Evolutionary conservation across 2,113 vertebrate species (phyloP).

Genomic region (Pygoscelis antarcticus): DNA sequence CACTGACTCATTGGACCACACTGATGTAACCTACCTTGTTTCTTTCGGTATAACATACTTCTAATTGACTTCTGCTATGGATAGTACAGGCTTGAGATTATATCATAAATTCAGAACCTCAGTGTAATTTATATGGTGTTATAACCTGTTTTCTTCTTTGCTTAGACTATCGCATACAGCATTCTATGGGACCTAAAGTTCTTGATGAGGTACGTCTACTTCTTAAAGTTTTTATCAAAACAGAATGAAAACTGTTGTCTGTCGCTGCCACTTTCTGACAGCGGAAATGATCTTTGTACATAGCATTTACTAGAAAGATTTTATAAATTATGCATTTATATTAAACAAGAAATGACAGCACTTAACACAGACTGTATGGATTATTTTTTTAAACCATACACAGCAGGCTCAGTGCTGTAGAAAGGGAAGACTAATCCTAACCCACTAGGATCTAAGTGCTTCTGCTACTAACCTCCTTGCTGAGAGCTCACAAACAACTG

Average conservation of each 20-base stretch:
- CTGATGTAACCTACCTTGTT: not conserved
- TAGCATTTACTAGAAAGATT: not conserved
- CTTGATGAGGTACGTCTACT: constrained; percentile 90
- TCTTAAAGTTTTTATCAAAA: not conserved
- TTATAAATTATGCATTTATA: not conserved
- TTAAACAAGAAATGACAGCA: not conserved
- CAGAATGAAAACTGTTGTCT: not conserved
- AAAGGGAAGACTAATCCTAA: not conserved
- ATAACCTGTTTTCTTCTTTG: constrained; percentile 18
- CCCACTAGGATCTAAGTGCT: not conserved
- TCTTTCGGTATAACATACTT: not conserved
- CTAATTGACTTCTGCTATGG: not conserved
- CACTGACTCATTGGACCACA: not conserved
- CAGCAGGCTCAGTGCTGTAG: not conserved
- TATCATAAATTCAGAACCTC: not conserved
- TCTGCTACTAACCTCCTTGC: not conserved
- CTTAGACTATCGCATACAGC: constrained; percentile 96
- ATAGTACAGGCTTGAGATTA: not conserved
- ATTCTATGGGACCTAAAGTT: constrained; percentile 99
- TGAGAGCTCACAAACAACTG: not conserved
- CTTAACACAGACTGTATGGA: not conserved
- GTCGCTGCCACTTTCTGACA: not conserved
- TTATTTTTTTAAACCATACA: not conserved
- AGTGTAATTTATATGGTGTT: not conserved
- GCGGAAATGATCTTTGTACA: not conserved